Evolutionary conservation across 2,888 invertebrate species (phyloP).

Genomic region (Tuberolachnus salignus): DNA sequence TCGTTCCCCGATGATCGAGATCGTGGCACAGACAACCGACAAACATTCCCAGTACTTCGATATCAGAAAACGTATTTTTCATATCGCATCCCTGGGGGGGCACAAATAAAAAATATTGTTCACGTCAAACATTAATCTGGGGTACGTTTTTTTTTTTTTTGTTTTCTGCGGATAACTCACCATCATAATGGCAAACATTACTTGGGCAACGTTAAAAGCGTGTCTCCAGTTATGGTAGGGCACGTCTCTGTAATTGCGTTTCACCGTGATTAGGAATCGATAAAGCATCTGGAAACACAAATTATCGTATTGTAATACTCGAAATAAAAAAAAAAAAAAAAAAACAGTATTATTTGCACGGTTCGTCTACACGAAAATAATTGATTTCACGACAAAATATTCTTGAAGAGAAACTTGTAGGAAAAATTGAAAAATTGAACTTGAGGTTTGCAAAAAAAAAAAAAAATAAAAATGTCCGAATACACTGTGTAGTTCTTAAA

Average conservation of each 20-base stretch:
- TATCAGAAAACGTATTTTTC: conserved; percentile 63
- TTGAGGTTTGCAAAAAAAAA: no score
- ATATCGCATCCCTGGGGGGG: conserved; percentile 62
- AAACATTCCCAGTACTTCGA: conserved; percentile 66
- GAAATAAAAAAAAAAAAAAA: no score
- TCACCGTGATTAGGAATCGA: conserved; percentile 65
- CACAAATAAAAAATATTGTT: background rate
- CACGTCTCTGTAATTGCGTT: conserved; percentile 66
- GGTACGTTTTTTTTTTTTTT: background rate
- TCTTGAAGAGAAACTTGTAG: no score
- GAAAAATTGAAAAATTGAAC: no score
- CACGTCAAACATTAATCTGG: background rate
- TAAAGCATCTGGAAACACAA: conserved; percentile 63
- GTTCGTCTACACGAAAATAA: background rate
- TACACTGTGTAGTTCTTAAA: no score
- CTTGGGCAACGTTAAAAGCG: conserved; percentile 66
- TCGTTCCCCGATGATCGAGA: conserved; percentile 69
- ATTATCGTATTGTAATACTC: no score
- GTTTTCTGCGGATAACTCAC: conserved; percentile 63
- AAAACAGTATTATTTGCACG: background rate
- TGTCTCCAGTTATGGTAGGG: conserved; percentile 68
- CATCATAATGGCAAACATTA: conserved; percentile 66
- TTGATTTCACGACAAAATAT: no score
- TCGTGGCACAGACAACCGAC: conserved; percentile 70
- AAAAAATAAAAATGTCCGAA: no score